Conservation (phyloP, 2,797 vertebrate species). For the Anas flavirostris region DNA sequence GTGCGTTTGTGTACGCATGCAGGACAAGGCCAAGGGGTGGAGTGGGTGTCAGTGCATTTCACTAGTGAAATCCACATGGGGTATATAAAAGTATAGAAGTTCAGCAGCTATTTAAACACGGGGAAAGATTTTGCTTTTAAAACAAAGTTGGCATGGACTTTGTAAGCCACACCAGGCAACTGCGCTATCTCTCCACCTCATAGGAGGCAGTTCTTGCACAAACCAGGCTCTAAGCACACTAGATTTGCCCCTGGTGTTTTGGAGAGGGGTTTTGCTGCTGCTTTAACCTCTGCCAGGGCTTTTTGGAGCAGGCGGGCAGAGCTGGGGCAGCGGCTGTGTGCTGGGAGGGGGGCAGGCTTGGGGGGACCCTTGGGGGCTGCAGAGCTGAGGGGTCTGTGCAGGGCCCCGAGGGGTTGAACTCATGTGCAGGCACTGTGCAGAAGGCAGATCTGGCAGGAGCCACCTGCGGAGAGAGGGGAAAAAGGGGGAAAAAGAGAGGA, state of each 20-base stretch:
- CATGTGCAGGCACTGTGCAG: background rate
- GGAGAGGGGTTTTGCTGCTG: background rate
- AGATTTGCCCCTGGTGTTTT: rapidly evolving
- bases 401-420: background rate
- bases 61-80: conserved; percentile 6
- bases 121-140: background rate
- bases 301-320: background rate
- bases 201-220: background rate
- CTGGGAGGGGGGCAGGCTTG: rapidly evolving
- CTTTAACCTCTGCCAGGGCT: background rate
- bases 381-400: rapidly evolving
- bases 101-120: conserved; percentile 16
- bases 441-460: background rate
- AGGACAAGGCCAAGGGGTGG: background rate
- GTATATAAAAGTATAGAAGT: conserved; percentile 45
- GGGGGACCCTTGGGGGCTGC: rapidly evolving
- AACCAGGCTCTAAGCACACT: background rate
- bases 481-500: background rate
- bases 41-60: background rate
- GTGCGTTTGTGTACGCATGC: background rate
- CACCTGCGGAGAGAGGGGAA: background rate
- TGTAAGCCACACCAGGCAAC: background rate
- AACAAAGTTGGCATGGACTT: background rate
- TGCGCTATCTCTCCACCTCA: background rate
- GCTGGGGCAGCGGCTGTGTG: background rate